Conservation (phyloP, 92 coral and sea anemone genomes). For the Desmophyllum pertusum region DNA sequence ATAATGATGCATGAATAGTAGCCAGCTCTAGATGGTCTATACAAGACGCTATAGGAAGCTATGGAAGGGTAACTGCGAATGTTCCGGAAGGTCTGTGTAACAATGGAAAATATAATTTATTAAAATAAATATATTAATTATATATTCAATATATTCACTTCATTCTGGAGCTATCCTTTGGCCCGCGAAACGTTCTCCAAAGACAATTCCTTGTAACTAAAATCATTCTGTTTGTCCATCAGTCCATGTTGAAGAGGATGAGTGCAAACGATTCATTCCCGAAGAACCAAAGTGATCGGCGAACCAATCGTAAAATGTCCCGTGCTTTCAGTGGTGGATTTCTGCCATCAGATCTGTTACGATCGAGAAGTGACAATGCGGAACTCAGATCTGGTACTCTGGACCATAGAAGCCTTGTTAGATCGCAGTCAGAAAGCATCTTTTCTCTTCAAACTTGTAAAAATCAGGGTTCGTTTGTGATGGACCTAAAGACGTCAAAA, state of each 20-base stretch:
- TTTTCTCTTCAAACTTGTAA: background rate
- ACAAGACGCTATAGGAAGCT: no score
- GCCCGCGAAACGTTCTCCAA: background rate
- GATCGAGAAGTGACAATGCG: background rate
- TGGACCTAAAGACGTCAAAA: background rate
- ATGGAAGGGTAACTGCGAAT: no score
- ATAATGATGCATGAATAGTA: no score
- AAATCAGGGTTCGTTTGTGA: background rate
- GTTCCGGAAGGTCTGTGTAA: no score
- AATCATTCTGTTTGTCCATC: background rate
- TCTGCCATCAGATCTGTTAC: background rate
- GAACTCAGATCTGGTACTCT: background rate
- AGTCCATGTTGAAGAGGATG: background rate
- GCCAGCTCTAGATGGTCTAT: no score
- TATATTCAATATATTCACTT: no score
- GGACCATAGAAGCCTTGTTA: background rate
- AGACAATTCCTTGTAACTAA: background rate
- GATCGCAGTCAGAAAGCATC: conserved; percentile 1
- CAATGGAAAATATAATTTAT: no score
- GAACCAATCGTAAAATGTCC: background rate
- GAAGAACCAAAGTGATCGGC: background rate
- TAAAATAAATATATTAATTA: no score
- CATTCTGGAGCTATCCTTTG: background rate
- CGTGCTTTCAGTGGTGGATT: background rate
- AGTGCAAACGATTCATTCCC: background rate